Percentiles rank a stretch among this genome's conserved stretches.
These are phyloP conservation scores for Merodon equestris DNA, from an alignment of 2,888 invertebrate species.

Conservation along the genomic window DNA sequence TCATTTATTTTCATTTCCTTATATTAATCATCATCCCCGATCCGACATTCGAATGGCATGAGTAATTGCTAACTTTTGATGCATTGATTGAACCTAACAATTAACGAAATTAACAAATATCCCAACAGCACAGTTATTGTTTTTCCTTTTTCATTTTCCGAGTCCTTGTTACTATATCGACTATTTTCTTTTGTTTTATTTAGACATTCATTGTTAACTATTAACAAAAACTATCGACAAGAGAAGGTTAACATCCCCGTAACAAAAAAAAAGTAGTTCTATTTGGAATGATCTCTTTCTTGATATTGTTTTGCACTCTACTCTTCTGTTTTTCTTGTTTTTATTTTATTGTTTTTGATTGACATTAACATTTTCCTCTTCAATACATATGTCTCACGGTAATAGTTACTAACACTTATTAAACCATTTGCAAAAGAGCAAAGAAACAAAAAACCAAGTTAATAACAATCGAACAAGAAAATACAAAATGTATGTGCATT, in stretches of 20 bases:
- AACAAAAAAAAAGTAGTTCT: background rate
- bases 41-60: conserved; percentile 38
- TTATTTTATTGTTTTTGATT: conserved; percentile 77
- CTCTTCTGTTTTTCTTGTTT: conserved; percentile 78
- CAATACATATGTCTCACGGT: conserved; percentile 78
- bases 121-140: conserved; percentile 52
- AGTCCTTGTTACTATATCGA: conserved; percentile 38
- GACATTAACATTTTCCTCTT: conserved; percentile 31
- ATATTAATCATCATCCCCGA: background rate
- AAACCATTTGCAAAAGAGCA: conserved; percentile 29
- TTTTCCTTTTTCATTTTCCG: conserved; percentile 8
- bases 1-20: conserved; percentile 34
- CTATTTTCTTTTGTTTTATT: conserved; percentile 75
- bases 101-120: conserved; percentile 39
- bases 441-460: conserved; percentile 14
- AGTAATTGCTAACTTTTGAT: conserved; percentile 32
- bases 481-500: conserved; percentile 68
- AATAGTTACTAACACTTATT: conserved; percentile 13
- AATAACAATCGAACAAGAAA: conserved; percentile 56
- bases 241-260: too few species aligned
- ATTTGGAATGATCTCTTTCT: background rate
- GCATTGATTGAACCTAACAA: conserved; percentile 28
- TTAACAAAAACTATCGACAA: too few species aligned
- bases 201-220: too few species aligned
- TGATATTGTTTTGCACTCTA: conserved; percentile 37